Evolutionary conservation across 2,888 invertebrate genomes (phyloP).

Genomic region (Nipponacmea schrenckii): DNA sequence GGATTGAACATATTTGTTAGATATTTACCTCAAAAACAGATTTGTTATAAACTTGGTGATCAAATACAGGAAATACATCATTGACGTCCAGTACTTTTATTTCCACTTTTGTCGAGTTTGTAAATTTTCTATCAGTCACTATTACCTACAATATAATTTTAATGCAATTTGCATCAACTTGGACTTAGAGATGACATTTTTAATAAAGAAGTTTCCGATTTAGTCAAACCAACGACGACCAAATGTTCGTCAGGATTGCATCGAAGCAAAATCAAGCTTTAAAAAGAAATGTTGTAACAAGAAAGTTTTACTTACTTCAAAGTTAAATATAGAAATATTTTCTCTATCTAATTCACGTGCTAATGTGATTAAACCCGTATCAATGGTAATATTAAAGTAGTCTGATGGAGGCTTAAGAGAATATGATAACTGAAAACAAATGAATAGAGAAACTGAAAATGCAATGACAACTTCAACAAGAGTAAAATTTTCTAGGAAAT

Average conservation of each 20-base stretch:
- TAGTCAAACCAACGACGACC: too few relatives aligned
- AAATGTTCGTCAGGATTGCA: too few relatives aligned
- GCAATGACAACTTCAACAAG: too few relatives aligned
- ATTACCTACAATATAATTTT: slow-evolving; percentile 20
- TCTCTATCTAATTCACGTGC: slow-evolving; percentile 26
- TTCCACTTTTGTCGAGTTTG: slow-evolving; percentile 19
- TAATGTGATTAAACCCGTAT: slow-evolving; percentile 19
- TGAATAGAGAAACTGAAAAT: too few relatives aligned
- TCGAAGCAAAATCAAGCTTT: too few relatives aligned
- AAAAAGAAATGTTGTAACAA: too few relatives aligned
- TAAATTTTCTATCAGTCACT: slow-evolving; percentile 29
- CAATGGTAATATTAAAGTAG: slow-evolving; percentile 21
- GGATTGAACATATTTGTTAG: too few relatives aligned
- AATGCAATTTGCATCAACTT: too few relatives aligned
- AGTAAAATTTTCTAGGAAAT: too few relatives aligned
- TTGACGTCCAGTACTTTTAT: slow-evolving; percentile 35
- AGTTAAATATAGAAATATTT: slow-evolving; percentile 21
- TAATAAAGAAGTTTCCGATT: too few relatives aligned
- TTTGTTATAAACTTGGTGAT: slow-evolving; percentile 23
- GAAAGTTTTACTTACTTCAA: slow-evolving; percentile 13
- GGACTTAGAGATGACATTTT: too few relatives aligned
- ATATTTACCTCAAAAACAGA: slow-evolving; percentile 35
- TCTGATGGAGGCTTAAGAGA: slow-evolving; percentile 16
- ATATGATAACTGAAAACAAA: slow-evolving; percentile 25
- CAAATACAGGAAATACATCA: slow-evolving; percentile 38